Evolutionary conservation across 2,888 invertebrate genomes (phyloP).

Genomic region (Prosapia bicincta): DNA sequence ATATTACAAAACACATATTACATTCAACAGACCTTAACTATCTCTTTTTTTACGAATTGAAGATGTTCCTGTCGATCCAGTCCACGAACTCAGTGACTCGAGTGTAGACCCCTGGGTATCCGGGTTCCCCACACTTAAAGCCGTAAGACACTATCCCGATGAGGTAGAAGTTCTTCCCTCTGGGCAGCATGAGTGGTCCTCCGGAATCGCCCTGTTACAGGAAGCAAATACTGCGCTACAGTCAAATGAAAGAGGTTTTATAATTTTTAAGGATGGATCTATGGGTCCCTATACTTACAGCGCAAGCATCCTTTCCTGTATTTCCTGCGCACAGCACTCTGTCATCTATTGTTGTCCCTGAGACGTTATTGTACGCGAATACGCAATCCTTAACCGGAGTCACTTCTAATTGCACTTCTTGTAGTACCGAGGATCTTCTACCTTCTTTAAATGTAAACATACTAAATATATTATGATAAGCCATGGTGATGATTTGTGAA

Average conservation of each 20-base stretch:
- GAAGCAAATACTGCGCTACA: neutral
- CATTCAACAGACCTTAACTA: too few relatives aligned
- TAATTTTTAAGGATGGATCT: too few relatives aligned
- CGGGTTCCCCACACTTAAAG: conserved; percentile 56
- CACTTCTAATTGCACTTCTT: neutral
- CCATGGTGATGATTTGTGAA: too few relatives aligned
- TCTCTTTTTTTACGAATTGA: too few relatives aligned
- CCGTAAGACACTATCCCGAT: conserved; percentile 66
- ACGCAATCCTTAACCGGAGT: neutral
- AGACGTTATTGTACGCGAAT: neutral
- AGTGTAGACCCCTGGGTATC: conserved; percentile 68
- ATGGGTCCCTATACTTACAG: neutral
- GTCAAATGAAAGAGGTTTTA: too few relatives aligned
- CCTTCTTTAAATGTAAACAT: too few relatives aligned
- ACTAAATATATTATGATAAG: too few relatives aligned
- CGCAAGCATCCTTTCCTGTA: neutral
- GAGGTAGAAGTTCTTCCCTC: conserved; percentile 51
- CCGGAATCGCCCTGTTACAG: conserved; percentile 65
- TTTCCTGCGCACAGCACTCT: neutral
- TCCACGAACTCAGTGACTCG: conserved; percentile 61
- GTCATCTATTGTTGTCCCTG: neutral
- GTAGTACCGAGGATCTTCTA: neutral
- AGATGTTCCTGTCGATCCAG: conserved; percentile 53
- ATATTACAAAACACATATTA: too few relatives aligned
- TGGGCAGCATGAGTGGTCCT: conserved; percentile 70